phyloP scores from a whole-genome alignment of 2,113 vertebrate species.

The Taurulus bubalis region DNA sequence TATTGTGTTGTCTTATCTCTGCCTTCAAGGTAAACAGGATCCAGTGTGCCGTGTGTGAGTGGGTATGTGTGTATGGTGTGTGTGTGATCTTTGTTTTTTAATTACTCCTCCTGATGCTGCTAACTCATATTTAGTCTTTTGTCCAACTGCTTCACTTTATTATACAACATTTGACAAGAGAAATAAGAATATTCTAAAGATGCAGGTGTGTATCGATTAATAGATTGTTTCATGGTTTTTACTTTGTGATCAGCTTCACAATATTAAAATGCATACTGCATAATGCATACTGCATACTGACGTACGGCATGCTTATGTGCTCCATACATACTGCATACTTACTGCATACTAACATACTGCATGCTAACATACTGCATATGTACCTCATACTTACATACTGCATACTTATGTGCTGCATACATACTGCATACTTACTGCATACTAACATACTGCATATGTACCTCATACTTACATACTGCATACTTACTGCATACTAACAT shows the following conservation, averaged over 20 bases:
- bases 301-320: background rate
- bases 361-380: too few species aligned
- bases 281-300: background rate
- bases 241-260: background rate
- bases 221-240: too few species aligned
- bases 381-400: too few species aligned
- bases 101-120: background rate
- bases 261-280: background rate
- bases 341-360: too few species aligned
- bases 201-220: too few species aligned
- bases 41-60: background rate
- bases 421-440: too few species aligned
- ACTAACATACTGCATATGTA: too few species aligned
- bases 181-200: background rate
- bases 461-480: too few species aligned
- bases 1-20: slow-evolving; percentile 14
- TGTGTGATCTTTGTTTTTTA: slow-evolving; percentile 1
- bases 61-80: background rate
- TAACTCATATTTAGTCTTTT: background rate
- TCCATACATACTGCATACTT: background rate
- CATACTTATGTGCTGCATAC: too few species aligned
- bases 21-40: slow-evolving; percentile 37
- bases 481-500: too few species aligned
- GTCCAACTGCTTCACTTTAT: background rate
- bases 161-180: background rate